Conservation (phyloP, 92 coral and sea anemone genomes). For the Bergia sp. region DNA sequence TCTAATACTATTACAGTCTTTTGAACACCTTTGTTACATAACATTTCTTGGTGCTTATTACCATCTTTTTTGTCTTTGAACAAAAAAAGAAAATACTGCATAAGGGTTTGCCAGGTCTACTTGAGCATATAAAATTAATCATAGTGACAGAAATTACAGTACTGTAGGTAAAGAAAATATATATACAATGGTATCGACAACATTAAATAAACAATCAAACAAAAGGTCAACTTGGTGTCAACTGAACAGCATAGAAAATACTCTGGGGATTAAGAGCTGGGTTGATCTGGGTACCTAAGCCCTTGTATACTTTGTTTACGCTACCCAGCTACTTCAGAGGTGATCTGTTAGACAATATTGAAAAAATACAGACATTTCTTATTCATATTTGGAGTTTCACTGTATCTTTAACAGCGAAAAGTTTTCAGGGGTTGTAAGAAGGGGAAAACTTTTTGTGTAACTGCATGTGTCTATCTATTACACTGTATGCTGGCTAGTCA, state of each 20-base stretch:
- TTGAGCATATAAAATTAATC: not conserved
- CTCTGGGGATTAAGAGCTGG: conserved; percentile 3
- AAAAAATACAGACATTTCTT: conserved; percentile 1
- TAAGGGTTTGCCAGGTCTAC: not conserved
- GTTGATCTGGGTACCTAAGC: conserved; percentile 15
- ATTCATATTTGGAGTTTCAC: conserved; percentile 22
- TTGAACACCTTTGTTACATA: not conserved
- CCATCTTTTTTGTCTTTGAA: not conserved
- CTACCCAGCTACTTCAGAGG: conserved; percentile 19
- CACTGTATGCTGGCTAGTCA: conserved; percentile 22
- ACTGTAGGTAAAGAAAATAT: not conserved
- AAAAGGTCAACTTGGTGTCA: not conserved
- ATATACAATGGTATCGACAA: not conserved
- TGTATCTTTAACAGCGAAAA: not conserved
- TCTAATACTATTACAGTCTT: not conserved
- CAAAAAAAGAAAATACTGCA: not conserved
- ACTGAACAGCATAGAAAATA: conserved; percentile 1
- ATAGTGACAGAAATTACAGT: not conserved
- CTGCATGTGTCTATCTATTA: conserved; percentile 18
- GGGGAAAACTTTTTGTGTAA: too few species aligned
- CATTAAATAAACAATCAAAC: not conserved
- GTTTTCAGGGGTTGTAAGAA: conserved; percentile 15
- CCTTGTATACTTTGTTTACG: conserved; percentile 6
- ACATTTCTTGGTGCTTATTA: conserved; percentile 5
- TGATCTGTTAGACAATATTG: conserved; percentile 15